Conservation (phyloP, 2,888 invertebrate genomes). For the Timema cristinae region DNA sequence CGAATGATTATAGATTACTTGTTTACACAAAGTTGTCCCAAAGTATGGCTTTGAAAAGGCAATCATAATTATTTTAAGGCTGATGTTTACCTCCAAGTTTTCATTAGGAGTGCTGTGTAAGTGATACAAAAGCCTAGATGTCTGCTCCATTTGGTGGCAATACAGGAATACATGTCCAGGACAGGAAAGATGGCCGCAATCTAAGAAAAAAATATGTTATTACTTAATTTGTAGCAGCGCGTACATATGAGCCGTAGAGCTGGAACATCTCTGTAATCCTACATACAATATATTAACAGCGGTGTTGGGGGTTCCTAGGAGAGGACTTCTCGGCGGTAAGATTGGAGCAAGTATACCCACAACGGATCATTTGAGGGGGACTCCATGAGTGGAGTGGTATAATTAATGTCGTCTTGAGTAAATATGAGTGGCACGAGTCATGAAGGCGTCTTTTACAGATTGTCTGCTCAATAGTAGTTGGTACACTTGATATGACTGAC, state of each 20-base stretch:
- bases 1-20: no score
- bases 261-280: background rate
- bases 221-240: background rate
- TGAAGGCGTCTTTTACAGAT: no score
- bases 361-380: no score
- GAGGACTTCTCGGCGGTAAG: no score
- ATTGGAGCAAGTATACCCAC: no score
- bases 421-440: no score
- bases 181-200: slow-evolving; percentile 91
- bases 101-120: slow-evolving; percentile 88
- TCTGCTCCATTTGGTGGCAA: slow-evolving; percentile 88
- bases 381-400: no score
- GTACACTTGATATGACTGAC: no score
- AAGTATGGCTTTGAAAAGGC: background rate
- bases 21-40: no score
- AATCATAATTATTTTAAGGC: background rate
- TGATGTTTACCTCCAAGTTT: slow-evolving; percentile 79
- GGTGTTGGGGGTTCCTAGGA: no score
- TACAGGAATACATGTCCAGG: slow-evolving; percentile 77
- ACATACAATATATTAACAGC: background rate
- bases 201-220: slow-evolving; percentile 47
- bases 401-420: no score
- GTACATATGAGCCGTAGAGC: background rate
- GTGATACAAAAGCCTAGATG: slow-evolving; percentile 92
- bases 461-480: no score